A percentile compares a stretch with the other conserved stretches of the same genome.
Conservation (phyloP, 2,888 invertebrate genomes). For the Hecatera dysodea region DNA sequence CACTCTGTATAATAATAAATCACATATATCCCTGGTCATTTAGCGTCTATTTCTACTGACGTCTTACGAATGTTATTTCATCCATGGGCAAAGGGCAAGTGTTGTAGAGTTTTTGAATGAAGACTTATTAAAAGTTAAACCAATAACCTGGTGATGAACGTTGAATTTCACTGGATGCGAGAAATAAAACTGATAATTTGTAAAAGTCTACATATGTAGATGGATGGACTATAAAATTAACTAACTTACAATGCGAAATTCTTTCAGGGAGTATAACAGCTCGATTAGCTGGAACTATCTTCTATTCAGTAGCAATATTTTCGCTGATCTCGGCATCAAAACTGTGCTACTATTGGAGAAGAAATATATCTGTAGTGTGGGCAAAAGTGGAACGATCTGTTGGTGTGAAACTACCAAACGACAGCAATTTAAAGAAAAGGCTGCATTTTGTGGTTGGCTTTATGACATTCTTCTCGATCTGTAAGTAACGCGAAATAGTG, state of each 20-base stretch:
- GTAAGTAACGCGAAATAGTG: conserved; percentile 65
- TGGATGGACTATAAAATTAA: not conserved
- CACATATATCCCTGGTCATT: no score
- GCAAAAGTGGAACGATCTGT: conserved; percentile 70
- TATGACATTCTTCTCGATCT: conserved; percentile 66
- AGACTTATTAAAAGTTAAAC: not conserved
- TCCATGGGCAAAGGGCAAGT: no score
- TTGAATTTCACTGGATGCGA: no score
- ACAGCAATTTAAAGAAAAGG: conserved; percentile 69
- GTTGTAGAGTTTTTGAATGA: no score
- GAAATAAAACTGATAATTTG: no score
- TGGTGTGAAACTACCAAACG: conserved; percentile 69
- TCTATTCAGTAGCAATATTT: conserved; percentile 77
- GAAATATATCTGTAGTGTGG: conserved; percentile 70
- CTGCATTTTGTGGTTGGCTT: conserved; percentile 67
- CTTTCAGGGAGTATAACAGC: conserved; percentile 79
- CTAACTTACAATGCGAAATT: not conserved
- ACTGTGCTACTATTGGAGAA: conserved; percentile 72
- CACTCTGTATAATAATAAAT: no score
- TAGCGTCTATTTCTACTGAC: no score
- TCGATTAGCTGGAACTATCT: conserved; percentile 80
- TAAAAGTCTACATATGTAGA: no score
- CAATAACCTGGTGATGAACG: not conserved
- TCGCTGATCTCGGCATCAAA: conserved; percentile 76
- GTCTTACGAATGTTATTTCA: no score